Evolutionary conservation across 2,888 invertebrate genomes (phyloP), one percentile per base, ranked within the genome.

Genomic region (Idaea biselata): DNA sequence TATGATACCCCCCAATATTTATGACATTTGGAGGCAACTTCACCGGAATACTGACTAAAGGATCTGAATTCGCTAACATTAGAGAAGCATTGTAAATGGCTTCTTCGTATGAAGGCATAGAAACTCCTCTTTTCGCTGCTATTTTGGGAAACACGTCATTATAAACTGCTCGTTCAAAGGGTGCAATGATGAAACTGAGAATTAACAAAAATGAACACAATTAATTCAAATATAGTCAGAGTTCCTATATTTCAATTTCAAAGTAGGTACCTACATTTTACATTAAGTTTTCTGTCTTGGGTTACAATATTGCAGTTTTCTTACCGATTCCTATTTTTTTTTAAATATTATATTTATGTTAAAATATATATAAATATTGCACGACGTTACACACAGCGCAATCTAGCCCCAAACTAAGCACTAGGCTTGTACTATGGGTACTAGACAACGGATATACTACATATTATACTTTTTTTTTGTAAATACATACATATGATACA

Each of bases 1-100:
- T 83, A 63, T 89, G 88, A 44, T 85, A 89, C 1, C 89, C 89
- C 58, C 76, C 88, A 17, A 89, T 69, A 54, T 81, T 83, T 60
- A 82, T 84, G 1, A 78, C 82, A 58, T 81, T 88, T 57, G 81
- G 84, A 0, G 87, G 84, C 1, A 87, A 61, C 16, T 73, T 76
- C 16, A 69, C 73, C 0, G 86, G 68, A 2, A 73, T 72, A 1
- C 87, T 84, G 3, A 81, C 61, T 0, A 86, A 80, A 0, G 81
- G 81, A 60, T 88, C 85, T 0, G 86, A 82, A 61, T 85, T 87
- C 0, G 81, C 55, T 0, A 87, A 70, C 65, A 84, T 68, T 6
- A 84, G 55, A 0, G 83, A 84, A 1, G 66, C 84, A 16, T 81
- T 83, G 65, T 82, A 82, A 0, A 76, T 65, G 0, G 77, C 81